Conservation (phyloP, 2,888 invertebrate genomes). For the Mycalesis mineus region DNA sequence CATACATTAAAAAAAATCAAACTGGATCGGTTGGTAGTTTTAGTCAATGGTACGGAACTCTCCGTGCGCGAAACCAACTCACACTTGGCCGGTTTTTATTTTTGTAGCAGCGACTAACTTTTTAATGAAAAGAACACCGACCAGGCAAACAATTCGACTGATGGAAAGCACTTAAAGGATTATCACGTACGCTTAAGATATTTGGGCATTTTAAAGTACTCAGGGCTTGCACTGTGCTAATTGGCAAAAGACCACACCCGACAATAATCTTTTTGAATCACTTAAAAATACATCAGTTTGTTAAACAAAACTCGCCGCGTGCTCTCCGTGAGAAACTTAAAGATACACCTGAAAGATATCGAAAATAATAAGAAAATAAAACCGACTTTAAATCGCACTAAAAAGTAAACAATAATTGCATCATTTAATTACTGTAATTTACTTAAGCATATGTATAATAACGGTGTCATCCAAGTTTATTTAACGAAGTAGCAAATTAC, state of each 20-base stretch:
- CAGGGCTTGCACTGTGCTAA: slow-evolving; percentile 45
- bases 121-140: slow-evolving; percentile 20
- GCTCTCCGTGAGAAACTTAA: slow-evolving; percentile 26
- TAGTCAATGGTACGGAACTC: too few relatives aligned
- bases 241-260: slow-evolving; percentile 44
- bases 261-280: slow-evolving; percentile 51
- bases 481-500: too few relatives aligned
- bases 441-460: too few relatives aligned
- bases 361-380: too few relatives aligned
- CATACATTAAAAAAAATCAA: too few relatives aligned
- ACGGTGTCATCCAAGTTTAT: too few relatives aligned
- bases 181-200: slow-evolving; percentile 41
- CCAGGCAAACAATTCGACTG: slow-evolving; percentile 45
- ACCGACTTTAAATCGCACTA: too few relatives aligned
- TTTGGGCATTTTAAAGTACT: slow-evolving; percentile 37
- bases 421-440: too few relatives aligned
- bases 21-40: too few relatives aligned
- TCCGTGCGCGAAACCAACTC: too few relatives aligned
- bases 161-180: slow-evolving; percentile 47
- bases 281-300: slow-evolving; percentile 62
- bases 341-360: slow-evolving; percentile 4
- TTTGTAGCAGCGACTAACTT: background rate
- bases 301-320: slow-evolving; percentile 47
- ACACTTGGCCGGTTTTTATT: too few relatives aligned
- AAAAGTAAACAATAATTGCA: too few relatives aligned